These are phyloP conservation scores for Cataglyphis albicans DNA, from an alignment of 2,888 invertebrate genomes.

Conservation along the genomic window DNA sequence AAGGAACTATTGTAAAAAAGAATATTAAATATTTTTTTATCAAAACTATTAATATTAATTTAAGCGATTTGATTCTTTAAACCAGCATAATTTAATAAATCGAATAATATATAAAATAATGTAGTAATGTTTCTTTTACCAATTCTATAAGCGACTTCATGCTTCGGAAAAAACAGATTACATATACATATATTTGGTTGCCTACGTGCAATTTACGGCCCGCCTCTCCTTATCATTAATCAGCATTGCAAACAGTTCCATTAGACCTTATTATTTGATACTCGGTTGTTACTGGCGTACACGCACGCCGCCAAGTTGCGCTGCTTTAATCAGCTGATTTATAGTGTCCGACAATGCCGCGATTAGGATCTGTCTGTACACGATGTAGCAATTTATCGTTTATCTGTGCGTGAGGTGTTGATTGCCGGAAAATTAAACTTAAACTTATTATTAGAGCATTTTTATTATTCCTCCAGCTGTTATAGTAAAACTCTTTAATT, in stretches of 20 bases:
- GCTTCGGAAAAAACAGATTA: background rate
- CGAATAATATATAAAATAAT: background rate
- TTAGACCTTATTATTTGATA: constrained; percentile 64
- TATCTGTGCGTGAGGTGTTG: constrained; percentile 58
- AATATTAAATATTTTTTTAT: background rate
- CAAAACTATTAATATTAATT: background rate
- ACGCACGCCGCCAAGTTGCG: background rate
- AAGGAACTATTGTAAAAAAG: background rate
- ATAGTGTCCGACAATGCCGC: constrained; percentile 69
- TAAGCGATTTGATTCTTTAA: background rate
- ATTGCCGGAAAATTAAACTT: constrained; percentile 35
- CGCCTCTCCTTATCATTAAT: constrained; percentile 72
- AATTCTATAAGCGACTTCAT: background rate
- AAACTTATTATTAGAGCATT: background rate
- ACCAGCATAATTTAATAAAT: background rate
- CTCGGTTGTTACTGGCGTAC: constrained; percentile 50
- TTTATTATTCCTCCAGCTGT: background rate
- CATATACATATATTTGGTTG: background rate
- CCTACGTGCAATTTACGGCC: constrained; percentile 68
- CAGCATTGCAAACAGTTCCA: constrained; percentile 76
- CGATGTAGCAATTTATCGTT: constrained; percentile 59
- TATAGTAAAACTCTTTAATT: background rate
- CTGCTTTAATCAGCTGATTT: constrained; percentile 69
- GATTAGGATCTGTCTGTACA: constrained; percentile 65
- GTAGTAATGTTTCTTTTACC: background rate